Evolutionary conservation across 2,113 vertebrate genomes (phyloP), one percentile per base, ranked within the genome.

Genomic region (Actenoides lindsayi): DNA sequence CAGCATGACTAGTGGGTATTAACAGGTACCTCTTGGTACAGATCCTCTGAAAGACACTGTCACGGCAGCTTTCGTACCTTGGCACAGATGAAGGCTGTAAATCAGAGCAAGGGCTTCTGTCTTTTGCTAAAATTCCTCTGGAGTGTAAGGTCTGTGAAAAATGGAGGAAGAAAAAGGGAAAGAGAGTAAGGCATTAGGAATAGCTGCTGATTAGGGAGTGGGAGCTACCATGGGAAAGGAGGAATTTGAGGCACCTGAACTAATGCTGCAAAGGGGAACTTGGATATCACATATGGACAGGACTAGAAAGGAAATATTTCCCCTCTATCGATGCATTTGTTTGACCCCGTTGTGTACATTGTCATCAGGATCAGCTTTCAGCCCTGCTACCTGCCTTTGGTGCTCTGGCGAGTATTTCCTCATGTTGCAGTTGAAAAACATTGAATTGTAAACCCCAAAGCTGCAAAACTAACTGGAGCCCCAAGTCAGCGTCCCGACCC

Each of bases 261-360:
- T 24, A 44, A 54, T 27, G 53, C 23, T 93, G 28, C 15, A 35
- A 74, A 80, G 28, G 12, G 23, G 50, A 83, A 39, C 16, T 27
- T 42, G 67, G 41, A 53, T 35, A 15, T 44, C 73, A 80, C 48
- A 83, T 18, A 23, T 2, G 20, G 42, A 70, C 41, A 62, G 51
- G n/a, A 39, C 6, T 28, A 13, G 27, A 35, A 75, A n/a, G 18
- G n/a, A 80, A 80, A 54, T 1, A 4, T 50, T 67, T 90, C 30
- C 24, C 25, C 16, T 53, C 28, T 57, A 0, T 8, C 0, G 0
- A 23, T 48, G 41, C 0, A 1, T 65, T 90, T 71, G 12, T 62
- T 31, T 54, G 59, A 62, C 59, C n/a, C 23, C 41, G 19, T 7
- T 57, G 11, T 31, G 21, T 51, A 10, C 33, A 37, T 63, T 12